A percentile compares a stretch with the other conserved stretches of the same genome.
These are phyloP conservation scores for Hyperopisus bebe DNA, from an alignment of 2,113 vertebrate species.

Conservation along the genomic window DNA sequence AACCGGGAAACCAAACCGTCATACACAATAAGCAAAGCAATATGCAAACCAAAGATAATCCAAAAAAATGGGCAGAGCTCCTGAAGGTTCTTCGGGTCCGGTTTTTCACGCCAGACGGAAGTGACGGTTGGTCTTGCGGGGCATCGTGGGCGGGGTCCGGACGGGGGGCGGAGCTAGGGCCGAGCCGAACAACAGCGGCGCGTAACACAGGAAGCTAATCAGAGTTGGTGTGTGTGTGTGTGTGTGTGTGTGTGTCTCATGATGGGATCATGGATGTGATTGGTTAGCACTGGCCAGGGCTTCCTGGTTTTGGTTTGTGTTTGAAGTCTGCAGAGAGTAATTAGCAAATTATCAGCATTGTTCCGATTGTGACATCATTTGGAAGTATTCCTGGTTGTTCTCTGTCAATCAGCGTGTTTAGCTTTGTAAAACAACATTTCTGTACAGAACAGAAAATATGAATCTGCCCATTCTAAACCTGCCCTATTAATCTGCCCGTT, in stretches of 20 bases:
- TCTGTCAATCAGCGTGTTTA: not conserved
- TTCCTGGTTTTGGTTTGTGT: not conserved
- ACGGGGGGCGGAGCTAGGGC: no score
- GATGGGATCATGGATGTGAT: not conserved
- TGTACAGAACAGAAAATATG: not conserved
- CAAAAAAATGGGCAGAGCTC: no score
- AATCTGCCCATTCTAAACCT: not conserved
- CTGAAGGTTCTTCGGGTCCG: no score
- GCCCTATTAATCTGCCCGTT: not conserved
- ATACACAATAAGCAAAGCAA: no score
- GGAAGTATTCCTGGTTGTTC: not conserved
- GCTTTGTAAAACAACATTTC: not conserved
- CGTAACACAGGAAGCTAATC: not conserved
- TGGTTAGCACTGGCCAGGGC: not conserved
- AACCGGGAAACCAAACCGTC: no score
- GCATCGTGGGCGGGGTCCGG: no score
- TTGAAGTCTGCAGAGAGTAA: not conserved
- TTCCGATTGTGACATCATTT: not conserved
- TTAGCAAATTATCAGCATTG: not conserved
- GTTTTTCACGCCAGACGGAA: no score
- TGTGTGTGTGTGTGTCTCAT: not conserved
- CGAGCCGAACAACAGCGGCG: no score
- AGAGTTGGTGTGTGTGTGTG: not conserved
- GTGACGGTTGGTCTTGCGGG: no score
- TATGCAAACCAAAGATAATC: no score